Evolutionary conservation across 2,113 vertebrate species (phyloP).

Genomic region (Chunga burmeisteri): DNA sequence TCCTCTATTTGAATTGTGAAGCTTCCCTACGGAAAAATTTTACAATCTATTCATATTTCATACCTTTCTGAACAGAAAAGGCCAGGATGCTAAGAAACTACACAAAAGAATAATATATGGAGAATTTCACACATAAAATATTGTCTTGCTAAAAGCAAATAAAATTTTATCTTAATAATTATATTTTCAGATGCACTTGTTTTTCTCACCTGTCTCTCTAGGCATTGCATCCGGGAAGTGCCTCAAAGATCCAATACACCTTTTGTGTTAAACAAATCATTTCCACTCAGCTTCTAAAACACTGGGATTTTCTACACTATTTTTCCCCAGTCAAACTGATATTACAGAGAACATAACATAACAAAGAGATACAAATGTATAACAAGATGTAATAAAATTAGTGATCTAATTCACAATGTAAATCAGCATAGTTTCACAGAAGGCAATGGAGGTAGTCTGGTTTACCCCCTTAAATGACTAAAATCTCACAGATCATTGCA

Average conservation of each 20-base stretch:
- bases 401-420: not conserved
- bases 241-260: not conserved
- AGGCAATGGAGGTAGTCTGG: not conserved
- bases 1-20: not conserved
- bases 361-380: not conserved
- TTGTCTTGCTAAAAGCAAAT: not conserved
- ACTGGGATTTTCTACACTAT: not conserved
- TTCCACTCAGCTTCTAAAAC: not conserved
- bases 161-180: not conserved
- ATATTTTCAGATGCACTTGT: not conserved
- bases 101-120: not conserved
- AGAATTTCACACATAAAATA: not conserved
- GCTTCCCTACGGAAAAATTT: not conserved
- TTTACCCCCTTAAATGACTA: not conserved
- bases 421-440: not conserved
- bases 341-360: not conserved
- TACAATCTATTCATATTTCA: not conserved
- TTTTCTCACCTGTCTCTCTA: not conserved
- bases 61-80: not conserved
- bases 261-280: not conserved
- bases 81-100: not conserved
- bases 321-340: not conserved
- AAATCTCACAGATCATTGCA: not conserved
- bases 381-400: not conserved
- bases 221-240: not conserved